phyloP scores from a whole-genome alignment of 2,888 invertebrate genomes.

The Spodoptera exigua region DNA sequence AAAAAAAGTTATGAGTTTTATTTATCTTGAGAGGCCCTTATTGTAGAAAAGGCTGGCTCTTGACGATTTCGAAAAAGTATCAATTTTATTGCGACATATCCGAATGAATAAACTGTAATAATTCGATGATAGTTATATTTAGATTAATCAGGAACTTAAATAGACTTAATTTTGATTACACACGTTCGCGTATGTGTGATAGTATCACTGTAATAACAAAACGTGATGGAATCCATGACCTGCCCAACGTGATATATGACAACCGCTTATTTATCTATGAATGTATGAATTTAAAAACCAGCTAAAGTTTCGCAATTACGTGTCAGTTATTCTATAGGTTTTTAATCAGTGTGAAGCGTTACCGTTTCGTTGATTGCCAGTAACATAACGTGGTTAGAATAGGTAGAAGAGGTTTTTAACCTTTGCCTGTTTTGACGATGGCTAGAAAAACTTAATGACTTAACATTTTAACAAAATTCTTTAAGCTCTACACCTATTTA shows the following conservation, averaged over 20 bases:
- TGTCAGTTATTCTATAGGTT: constrained; percentile 2
- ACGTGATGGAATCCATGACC: constrained; percentile 43
- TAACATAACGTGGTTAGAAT: constrained; percentile 47
- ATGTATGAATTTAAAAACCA: neutral
- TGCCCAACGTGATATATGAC: constrained; percentile 8
- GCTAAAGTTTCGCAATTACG: constrained; percentile 3
- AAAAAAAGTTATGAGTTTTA: no score
- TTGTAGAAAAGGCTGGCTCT: no score
- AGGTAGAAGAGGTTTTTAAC: constrained; percentile 62
- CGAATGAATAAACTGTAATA: no score
- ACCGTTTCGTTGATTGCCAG: constrained; percentile 41
- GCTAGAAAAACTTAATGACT: constrained; percentile 61
- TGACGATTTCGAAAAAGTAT: no score
- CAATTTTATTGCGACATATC: no score
- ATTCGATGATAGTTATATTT: no score
- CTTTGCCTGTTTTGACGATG: constrained; percentile 53
- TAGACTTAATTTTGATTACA: neutral
- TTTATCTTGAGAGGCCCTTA: no score
- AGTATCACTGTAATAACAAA: constrained; percentile 14
- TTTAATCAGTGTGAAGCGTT: constrained; percentile 56
- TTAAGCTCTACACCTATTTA: constrained; percentile 38
- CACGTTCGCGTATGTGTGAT: constrained; percentile 12
- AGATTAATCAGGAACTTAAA: neutral
- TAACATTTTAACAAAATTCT: constrained; percentile 53
- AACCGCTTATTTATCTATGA: neutral